Percentiles rank a stretch among this genome's conserved stretches.
Conservation (phyloP, 2,888 invertebrate genomes). For the Pyrrhia umbra region DNA sequence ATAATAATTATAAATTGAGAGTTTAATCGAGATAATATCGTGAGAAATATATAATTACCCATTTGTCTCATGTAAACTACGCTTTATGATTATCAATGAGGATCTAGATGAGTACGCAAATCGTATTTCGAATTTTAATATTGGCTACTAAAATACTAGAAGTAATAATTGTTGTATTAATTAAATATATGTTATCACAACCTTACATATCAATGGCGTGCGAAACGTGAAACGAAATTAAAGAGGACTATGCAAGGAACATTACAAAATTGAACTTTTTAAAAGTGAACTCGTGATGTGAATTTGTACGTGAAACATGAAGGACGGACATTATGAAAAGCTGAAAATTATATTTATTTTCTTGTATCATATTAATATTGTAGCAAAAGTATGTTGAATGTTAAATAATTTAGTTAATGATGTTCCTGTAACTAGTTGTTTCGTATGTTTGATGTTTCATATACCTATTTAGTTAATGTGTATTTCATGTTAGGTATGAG, state of each 20-base stretch:
- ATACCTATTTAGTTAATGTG: slow-evolving; percentile 68
- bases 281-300: slow-evolving; percentile 48
- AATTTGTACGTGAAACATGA: slow-evolving; percentile 25
- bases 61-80: not conserved
- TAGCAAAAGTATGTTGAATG: slow-evolving; percentile 65
- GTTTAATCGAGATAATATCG: not conserved
- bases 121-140: slow-evolving; percentile 46
- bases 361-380: slow-evolving; percentile 56
- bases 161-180: slow-evolving; percentile 54
- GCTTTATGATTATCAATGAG: slow-evolving; percentile 24
- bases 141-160: slow-evolving; percentile 54
- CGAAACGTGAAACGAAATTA: slow-evolving; percentile 18
- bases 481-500: slow-evolving; percentile 64
- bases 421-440: slow-evolving; percentile 81
- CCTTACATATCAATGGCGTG: slow-evolving; percentile 25
- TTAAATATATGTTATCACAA: slow-evolving; percentile 49
- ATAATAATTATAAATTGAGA: slow-evolving; percentile 25
- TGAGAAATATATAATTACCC: not conserved
- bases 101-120: slow-evolving; percentile 34
- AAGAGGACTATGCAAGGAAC: slow-evolving; percentile 28
- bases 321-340: slow-evolving; percentile 26
- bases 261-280: slow-evolving; percentile 34
- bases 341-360: slow-evolving; percentile 40
- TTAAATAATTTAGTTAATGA: slow-evolving; percentile 75
- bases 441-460: slow-evolving; percentile 69